Evolutionary conservation across 2,797 vertebrate genomes (phyloP).

Genomic region (Heteromormyrus szaboi): DNA sequence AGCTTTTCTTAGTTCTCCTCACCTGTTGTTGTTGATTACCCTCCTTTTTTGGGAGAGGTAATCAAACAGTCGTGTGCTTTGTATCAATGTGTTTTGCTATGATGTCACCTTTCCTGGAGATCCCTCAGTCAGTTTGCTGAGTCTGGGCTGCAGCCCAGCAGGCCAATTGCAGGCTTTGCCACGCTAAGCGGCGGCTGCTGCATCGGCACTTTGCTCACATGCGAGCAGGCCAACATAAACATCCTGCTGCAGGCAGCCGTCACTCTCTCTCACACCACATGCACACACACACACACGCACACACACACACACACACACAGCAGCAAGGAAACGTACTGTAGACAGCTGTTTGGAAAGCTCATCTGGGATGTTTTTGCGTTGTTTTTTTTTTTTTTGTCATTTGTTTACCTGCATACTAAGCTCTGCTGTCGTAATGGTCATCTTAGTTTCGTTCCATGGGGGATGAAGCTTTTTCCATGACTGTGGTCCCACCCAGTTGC

Average conservation of each 20-base stretch:
- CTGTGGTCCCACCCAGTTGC: background rate
- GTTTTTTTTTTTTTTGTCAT: background rate
- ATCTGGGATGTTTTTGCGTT: background rate
- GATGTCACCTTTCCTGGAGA: constrained; percentile 6
- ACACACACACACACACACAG: constrained; percentile 19
- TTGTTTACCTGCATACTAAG: background rate
- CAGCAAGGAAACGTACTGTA: background rate
- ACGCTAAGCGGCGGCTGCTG: background rate
- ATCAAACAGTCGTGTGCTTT: background rate
- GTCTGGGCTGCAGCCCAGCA: background rate
- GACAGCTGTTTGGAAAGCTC: background rate
- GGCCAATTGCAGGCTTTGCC: background rate
- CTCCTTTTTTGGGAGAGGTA: background rate
- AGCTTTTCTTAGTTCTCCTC: background rate
- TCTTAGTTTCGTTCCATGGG: background rate
- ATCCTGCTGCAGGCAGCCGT: constrained; percentile 47
- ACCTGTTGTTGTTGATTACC: background rate
- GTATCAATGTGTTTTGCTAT: background rate
- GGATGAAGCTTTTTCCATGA: background rate
- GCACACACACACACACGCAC: constrained; percentile 26
- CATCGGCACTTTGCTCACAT: background rate
- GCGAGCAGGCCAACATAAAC: background rate
- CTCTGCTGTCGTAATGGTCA: background rate
- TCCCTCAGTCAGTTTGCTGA: background rate
- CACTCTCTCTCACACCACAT: constrained; percentile 18